Percentiles rank a stretch among this genome's conserved stretches.
These are phyloP conservation scores for Frankliniella fusca DNA, from an alignment of 2,888 invertebrate genomes.

Conservation along the genomic window DNA sequence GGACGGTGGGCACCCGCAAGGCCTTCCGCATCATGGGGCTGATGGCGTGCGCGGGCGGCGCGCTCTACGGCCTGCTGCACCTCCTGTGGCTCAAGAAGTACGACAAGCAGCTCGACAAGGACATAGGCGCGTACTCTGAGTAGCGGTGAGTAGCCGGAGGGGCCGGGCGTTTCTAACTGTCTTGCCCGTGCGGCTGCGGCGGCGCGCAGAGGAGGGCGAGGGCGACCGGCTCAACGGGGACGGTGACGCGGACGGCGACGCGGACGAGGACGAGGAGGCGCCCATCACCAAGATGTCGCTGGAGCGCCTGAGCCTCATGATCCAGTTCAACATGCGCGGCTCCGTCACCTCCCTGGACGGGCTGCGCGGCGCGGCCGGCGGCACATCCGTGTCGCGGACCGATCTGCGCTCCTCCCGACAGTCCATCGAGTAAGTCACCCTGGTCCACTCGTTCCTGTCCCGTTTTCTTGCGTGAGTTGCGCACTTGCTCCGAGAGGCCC, in stretches of 20 bases:
- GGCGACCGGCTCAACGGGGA: slow-evolving; percentile 56
- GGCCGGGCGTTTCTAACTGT: neutral
- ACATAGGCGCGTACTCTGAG: neutral
- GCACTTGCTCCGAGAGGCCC: too few relatives aligned
- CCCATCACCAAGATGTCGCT: slow-evolving; percentile 48
- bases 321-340: slow-evolving; percentile 70
- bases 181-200: slow-evolving; percentile 9
- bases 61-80: slow-evolving; percentile 65
- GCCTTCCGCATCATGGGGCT: slow-evolving; percentile 76
- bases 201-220: slow-evolving; percentile 55
- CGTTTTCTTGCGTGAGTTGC: too few relatives aligned
- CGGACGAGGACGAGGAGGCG: slow-evolving; percentile 37
- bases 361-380: neutral
- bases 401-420: neutral
- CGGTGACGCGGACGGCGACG: slow-evolving; percentile 36
- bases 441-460: too few relatives aligned
- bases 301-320: slow-evolving; percentile 68
- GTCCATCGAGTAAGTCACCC: neutral
- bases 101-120: slow-evolving; percentile 40
- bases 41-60: slow-evolving; percentile 65
- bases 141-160: neutral
- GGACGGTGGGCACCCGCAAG: slow-evolving; percentile 68
- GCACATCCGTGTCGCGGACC: neutral
- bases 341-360: slow-evolving; percentile 65
- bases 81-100: slow-evolving; percentile 64